phyloP scores from a whole-genome alignment of 2,797 vertebrate species.

The Pipistrellus pygmaeus region DNA sequence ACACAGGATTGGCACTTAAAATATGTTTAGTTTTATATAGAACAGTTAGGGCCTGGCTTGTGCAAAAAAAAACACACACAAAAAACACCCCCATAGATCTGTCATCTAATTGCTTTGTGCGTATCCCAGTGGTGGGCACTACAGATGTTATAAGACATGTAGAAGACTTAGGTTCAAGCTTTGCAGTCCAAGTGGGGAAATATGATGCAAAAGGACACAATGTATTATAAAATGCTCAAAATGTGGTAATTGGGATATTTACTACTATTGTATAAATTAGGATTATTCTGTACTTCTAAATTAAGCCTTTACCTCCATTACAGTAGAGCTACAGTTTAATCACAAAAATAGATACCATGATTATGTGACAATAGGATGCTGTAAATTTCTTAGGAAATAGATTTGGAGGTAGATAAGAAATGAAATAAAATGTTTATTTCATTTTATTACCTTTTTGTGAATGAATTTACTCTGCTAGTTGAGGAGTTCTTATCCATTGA shows the following conservation, averaged over 20 bases:
- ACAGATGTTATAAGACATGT: not conserved
- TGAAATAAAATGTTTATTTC: not conserved
- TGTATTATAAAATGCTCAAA: slow-evolving; percentile 8
- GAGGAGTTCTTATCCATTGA: not conserved
- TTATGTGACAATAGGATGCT: not conserved
- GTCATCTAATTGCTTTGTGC: not conserved
- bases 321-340: not conserved
- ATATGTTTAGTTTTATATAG: slow-evolving; percentile 16
- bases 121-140: not conserved
- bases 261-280: not conserved
- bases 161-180: not conserved
- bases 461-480: not conserved
- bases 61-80: not conserved
- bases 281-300: not conserved
- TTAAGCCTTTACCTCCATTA: not conserved
- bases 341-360: not conserved
- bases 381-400: not conserved
- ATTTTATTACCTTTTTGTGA: not conserved
- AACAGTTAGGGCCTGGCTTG: not conserved
- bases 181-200: not conserved
- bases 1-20: not conserved
- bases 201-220: not conserved
- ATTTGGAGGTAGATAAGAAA: not conserved
- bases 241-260: not conserved
- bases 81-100: not conserved